A percentile compares a stretch with the other conserved stretches of the same genome.
These are phyloP conservation scores for Micronycteris hirsuta DNA, from an alignment of 2,113 vertebrate species.

Conservation along the genomic window DNA sequence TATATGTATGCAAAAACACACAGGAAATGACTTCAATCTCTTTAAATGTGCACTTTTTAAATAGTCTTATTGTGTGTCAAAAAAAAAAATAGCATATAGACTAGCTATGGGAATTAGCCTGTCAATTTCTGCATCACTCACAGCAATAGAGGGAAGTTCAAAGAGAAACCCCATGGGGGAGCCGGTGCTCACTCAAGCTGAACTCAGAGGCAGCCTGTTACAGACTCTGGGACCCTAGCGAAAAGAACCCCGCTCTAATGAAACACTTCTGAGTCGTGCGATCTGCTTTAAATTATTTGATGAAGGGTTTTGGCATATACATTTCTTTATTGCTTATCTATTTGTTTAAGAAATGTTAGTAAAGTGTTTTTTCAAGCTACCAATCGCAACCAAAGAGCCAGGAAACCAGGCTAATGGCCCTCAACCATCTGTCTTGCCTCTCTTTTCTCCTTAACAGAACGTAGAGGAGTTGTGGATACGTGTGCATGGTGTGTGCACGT, in stretches of 20 bases:
- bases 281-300: neutral
- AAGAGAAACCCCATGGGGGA: neutral
- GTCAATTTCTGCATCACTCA: neutral
- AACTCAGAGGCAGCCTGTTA: neutral
- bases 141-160: neutral
- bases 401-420: neutral
- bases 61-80: neutral
- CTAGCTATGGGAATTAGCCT: neutral
- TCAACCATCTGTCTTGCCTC: neutral
- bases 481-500: neutral
- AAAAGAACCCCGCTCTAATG: neutral
- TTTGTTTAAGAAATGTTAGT: neutral
- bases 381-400: neutral
- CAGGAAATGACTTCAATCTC: neutral
- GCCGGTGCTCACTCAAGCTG: neutral
- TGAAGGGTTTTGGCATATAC: neutral
- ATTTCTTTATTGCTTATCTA: constrained; percentile 10
- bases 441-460: neutral
- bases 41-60: neutral
- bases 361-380: neutral
- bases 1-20: neutral
- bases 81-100: neutral
- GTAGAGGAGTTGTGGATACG: neutral
- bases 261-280: neutral
- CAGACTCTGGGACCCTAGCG: neutral